Percentiles rank a stretch among this genome's conserved stretches.
Conservation (phyloP, 2,888 invertebrate species). For the Ceramica pisi region DNA sequence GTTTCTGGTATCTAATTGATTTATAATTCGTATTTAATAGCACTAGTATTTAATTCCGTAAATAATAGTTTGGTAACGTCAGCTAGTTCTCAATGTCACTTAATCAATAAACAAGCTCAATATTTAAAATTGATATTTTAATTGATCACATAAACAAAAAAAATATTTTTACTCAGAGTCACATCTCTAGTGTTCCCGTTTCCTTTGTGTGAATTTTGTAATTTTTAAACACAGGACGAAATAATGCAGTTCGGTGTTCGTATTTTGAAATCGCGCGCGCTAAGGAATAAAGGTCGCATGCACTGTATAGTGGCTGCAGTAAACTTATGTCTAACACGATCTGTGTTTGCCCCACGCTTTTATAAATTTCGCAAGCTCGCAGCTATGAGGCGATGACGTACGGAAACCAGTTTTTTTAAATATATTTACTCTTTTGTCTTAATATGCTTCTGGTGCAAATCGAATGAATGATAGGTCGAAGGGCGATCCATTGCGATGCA, state of each 20-base stretch:
- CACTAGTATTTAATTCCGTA: conserved; percentile 56
- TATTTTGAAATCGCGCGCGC: conserved; percentile 59
- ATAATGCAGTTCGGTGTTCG: conserved; percentile 25
- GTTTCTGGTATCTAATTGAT: conserved; percentile 61
- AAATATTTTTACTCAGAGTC: conserved; percentile 23
- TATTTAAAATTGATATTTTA: conserved; percentile 2
- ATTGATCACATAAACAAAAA: background rate
- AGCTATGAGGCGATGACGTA: conserved; percentile 51
- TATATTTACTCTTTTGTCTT: conserved; percentile 44
- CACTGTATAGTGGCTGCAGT: conserved; percentile 62
- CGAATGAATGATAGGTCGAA: conserved; percentile 29
- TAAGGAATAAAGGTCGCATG: conserved; percentile 51
- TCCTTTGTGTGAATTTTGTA: conserved; percentile 9
- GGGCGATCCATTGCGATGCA: conserved; percentile 22
- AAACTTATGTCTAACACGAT: conserved; percentile 63
- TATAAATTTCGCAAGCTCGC: conserved; percentile 71
- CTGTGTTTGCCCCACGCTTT: conserved; percentile 58
- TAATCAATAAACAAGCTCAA: conserved; percentile 16
- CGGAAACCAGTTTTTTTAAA: conserved; percentile 59
- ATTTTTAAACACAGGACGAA: conserved; percentile 8
- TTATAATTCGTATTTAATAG: conserved; percentile 68
- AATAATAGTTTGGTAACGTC: conserved; percentile 44
- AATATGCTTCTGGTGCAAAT: conserved; percentile 30
- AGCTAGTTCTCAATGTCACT: conserved; percentile 53
- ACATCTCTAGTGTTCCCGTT: conserved; percentile 37